These are phyloP conservation scores for Neoscelio sp. DNA, from an alignment of 2,888 invertebrate genomes.

Conservation along the genomic window DNA sequence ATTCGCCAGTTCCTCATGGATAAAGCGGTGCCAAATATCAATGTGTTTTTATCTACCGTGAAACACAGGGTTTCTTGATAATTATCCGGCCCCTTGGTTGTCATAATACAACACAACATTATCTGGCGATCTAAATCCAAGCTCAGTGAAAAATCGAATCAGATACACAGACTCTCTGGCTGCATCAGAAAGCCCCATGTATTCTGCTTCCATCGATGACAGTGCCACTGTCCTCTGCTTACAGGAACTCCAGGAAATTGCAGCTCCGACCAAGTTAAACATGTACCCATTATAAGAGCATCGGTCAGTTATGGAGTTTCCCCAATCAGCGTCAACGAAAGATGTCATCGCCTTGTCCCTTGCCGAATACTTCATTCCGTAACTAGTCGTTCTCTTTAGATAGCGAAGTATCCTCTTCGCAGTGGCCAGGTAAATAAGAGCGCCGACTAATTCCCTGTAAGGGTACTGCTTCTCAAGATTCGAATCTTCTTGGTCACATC, in stretches of 20 bases:
- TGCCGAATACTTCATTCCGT: background rate
- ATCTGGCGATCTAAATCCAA: too few species aligned
- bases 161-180: background rate
- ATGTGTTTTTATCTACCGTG: too few species aligned
- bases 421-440: too few species aligned
- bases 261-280: conserved; percentile 1
- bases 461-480: too few species aligned
- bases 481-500: too few species aligned
- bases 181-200: background rate
- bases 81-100: too few species aligned
- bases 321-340: conserved; percentile 23
- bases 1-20: too few species aligned
- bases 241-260: conserved; percentile 41
- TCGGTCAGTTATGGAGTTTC: background rate
- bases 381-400: background rate
- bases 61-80: too few species aligned
- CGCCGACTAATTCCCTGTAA: too few species aligned
- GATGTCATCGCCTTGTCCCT: background rate
- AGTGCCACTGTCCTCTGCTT: conserved; percentile 54
- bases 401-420: background rate
- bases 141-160: too few species aligned
- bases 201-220: background rate
- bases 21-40: too few species aligned
- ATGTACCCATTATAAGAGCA: conserved; percentile 2
- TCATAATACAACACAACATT: too few species aligned